Conservation (phyloP, 2,113 vertebrate species). For the Elgaria multicarinata region DNA sequence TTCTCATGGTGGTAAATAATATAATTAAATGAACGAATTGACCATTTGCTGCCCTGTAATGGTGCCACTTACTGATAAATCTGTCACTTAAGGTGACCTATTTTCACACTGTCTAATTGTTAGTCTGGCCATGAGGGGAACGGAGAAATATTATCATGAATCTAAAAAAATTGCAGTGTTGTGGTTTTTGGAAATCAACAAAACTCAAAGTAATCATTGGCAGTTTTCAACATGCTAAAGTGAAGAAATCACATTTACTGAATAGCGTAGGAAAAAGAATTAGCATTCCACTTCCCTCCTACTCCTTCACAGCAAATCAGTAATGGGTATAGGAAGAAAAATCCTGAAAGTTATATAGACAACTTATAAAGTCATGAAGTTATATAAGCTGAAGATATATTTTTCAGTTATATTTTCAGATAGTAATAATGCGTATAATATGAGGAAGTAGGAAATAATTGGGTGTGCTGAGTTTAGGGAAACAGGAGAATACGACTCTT, state of each 20-base stretch:
- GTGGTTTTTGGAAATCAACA: background rate
- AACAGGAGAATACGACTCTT: background rate
- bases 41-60: no score
- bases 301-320: background rate
- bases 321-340: background rate
- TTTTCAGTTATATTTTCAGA: background rate
- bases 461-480: background rate
- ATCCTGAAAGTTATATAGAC: background rate
- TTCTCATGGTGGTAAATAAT: background rate
- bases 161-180: background rate
- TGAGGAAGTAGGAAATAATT: background rate
- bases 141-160: background rate
- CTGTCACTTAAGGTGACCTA: background rate
- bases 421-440: background rate
- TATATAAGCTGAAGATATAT: no score
- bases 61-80: background rate
- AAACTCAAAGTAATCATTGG: background rate
- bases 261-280: background rate
- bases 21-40: background rate
- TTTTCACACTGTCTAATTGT: background rate
- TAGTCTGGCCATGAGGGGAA: background rate
- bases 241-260: background rate
- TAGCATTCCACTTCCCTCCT: background rate
- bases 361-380: no score
- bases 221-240: conserved; percentile 5